Base-by-base conservation (phyloP, 2,888 invertebrate genomes). In the Erynnis tages region DNA sequence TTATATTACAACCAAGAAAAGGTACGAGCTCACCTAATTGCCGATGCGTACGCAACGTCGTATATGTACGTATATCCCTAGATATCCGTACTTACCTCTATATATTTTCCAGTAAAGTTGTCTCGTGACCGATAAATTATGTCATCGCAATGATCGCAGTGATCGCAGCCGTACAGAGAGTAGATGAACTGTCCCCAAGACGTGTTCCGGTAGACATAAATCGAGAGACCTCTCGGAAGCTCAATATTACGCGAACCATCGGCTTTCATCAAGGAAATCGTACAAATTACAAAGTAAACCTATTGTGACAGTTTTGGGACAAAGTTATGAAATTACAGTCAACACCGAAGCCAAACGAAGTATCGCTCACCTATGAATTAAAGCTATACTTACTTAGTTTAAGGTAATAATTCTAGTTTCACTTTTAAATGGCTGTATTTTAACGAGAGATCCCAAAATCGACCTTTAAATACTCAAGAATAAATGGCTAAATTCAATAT, bases 161-260 rank as follows among this genome's bases (percentile, higher is more conserved):
- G 41, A 50, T 35, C 49, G 41, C 19, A 34, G 17, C 49, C 49
- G 17, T 50, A 27, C 35, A 50, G 49, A 35, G 41, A 50, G 49
- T 50, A 50, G 49, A 41, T 50, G 49, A 50, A 50, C 34, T 50
- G 49, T 43, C 49, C 13, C 41, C 41, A 27, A 27, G 49, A 43
- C 49, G 34, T 50, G 49, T 50, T 50, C 40, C 49, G 49, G 41
- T 43, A 50, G 41, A 35, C 49, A 43, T 50, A 50, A 41, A 49
- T 49, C 25, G 49, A 34, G 40, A 41, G 41, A 48, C 5, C 41
- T 49, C 41, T 49, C 49, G 49, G 41, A 49, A 49, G 49, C 41
- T 49, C 34, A 41, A 32, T 41, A 34, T 49, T 49, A 49, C 41
- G 49, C 32, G 41, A 30, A 8, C 41, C 49, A 41, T 34, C 34